Percentiles rank a stretch among this genome's conserved stretches.
phyloP scores from a whole-genome alignment of 2,113 vertebrate genomes.

The Amphiprion ocellaris region DNA sequence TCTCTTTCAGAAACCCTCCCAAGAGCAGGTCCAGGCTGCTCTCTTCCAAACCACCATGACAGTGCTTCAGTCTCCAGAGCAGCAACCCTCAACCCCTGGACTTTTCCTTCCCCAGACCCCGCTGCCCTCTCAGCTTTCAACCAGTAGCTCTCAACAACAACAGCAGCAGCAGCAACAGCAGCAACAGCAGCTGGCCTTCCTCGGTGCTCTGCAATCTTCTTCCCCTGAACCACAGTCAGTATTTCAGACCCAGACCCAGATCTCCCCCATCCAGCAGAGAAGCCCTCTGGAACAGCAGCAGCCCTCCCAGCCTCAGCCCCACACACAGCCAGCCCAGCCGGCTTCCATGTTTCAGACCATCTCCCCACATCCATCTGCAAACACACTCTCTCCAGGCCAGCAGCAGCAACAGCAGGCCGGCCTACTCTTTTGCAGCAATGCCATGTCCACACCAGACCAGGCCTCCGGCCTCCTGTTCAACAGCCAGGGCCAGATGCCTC shows the following conservation, averaged over 20 bases:
- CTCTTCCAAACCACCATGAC: constrained; percentile 92
- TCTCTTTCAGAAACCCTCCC: constrained; percentile 89
- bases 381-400: constrained; percentile 84
- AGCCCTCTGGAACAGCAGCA: constrained; percentile 88
- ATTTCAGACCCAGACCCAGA: constrained; percentile 83
- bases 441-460: constrained; percentile 89
- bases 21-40: constrained; percentile 92
- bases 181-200: constrained; percentile 92
- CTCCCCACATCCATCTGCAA: constrained; percentile 75
- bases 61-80: constrained; percentile 91
- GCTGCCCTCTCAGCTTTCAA: constrained; percentile 85
- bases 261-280: constrained; percentile 89
- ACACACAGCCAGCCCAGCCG: constrained; percentile 89
- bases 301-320: constrained; percentile 85
- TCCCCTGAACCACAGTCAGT: constrained; percentile 81
- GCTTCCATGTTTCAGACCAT: constrained; percentile 86
- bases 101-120: constrained; percentile 91
- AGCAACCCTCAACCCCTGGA: constrained; percentile 85
- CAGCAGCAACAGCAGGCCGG: constrained; percentile 88
- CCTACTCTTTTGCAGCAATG: constrained; percentile 89
- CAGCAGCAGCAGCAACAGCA: constrained; percentile 77
- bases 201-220: constrained; percentile 83
- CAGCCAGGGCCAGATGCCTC: constrained; percentile 82
- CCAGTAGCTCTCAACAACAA: constrained; percentile 81
- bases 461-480: constrained; percentile 83